Conservation (phyloP, 2,797 vertebrate genomes). For the Dromococcyx pavoninus region DNA sequence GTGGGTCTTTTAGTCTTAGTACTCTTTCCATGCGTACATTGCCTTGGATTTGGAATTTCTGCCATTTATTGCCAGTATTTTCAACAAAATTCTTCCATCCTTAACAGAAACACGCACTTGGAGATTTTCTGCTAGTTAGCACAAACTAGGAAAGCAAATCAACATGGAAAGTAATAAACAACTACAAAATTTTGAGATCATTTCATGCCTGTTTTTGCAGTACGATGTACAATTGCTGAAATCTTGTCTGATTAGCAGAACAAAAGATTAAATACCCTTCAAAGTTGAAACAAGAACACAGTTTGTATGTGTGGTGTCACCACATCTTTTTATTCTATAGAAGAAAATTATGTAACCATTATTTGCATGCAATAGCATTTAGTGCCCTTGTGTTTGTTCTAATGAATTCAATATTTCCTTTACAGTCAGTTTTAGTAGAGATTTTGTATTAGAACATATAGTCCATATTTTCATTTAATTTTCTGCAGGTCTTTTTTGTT, state of each 20-base stretch:
- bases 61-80: background rate
- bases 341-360: slow-evolving; percentile 13
- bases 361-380: background rate
- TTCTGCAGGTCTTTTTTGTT: slow-evolving; percentile 62
- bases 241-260: background rate
- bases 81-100: background rate
- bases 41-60: background rate
- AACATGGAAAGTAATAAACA: background rate
- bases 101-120: background rate
- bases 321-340: background rate
- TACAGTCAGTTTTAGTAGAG: background rate
- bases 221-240: background rate
- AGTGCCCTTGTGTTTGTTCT: background rate
- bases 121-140: background rate
- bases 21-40: background rate
- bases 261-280: background rate
- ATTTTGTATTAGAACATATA: slow-evolving; percentile 29
- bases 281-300: background rate
- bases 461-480: slow-evolving; percentile 71
- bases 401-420: slow-evolving; percentile 31
- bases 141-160: background rate
- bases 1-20: background rate
- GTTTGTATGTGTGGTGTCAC: background rate
- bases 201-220: background rate
- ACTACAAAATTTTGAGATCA: background rate